Evolutionary conservation across 2,888 invertebrate genomes (phyloP).

Genomic region (Epinotia nisella): DNA sequence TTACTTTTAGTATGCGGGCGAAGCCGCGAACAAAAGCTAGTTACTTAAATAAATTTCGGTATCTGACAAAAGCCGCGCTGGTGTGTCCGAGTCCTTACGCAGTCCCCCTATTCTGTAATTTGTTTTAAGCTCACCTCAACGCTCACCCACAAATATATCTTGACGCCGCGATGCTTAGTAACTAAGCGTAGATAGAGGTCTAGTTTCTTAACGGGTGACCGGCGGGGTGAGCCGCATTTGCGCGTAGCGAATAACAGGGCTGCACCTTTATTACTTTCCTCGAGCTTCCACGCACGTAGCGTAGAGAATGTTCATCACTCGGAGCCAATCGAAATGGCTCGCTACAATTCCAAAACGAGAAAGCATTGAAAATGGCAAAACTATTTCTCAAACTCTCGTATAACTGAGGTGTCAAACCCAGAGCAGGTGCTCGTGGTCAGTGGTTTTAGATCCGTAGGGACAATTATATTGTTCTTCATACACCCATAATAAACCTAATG

Average conservation of each 20-base stretch:
- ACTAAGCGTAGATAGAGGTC: no score
- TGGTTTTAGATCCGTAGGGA: constrained; percentile 58
- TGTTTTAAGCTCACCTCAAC: no score
- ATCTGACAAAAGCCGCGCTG: neutral
- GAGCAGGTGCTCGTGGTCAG: constrained; percentile 71
- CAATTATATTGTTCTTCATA: constrained; percentile 37
- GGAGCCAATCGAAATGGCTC: constrained; percentile 22
- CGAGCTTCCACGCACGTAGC: constrained; percentile 6
- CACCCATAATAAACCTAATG: constrained; percentile 43
- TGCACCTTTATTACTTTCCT: constrained; percentile 23
- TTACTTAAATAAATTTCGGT: neutral
- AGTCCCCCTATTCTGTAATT: no score
- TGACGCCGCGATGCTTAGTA: no score
- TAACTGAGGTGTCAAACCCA: constrained; percentile 62
- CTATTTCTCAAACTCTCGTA: constrained; percentile 62
- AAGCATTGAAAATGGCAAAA: constrained; percentile 55
- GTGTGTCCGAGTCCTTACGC: neutral
- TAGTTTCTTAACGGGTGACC: no score
- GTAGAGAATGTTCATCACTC: constrained; percentile 23
- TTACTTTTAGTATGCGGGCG: no score
- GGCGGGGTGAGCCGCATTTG: no score
- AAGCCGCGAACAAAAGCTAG: no score
- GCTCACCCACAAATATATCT: no score
- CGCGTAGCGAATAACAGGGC: no score
- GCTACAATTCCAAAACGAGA: constrained; percentile 33